Evolutionary conservation across 2,888 invertebrate genomes (phyloP).

Genomic region (Leptopilina syphax): DNA sequence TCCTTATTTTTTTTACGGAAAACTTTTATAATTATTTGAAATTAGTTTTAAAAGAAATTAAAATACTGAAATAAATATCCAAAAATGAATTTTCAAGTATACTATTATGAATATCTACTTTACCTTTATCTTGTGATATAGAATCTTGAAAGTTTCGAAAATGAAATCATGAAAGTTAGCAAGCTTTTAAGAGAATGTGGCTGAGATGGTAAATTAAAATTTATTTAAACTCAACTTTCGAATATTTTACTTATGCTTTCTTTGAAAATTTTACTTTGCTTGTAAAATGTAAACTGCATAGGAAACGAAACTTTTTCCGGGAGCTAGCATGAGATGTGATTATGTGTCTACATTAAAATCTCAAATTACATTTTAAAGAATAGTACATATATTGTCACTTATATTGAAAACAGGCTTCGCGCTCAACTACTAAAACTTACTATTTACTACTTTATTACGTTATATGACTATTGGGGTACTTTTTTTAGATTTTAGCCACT

Average conservation of each 20-base stretch:
- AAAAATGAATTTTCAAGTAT: background rate
- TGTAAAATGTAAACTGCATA: background rate
- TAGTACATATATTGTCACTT: too few species aligned
- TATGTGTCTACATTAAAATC: background rate
- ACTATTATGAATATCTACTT: background rate
- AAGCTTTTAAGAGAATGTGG: conserved; percentile 6
- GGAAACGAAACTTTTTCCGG: background rate
- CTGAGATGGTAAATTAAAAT: background rate
- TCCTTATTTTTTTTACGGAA: background rate
- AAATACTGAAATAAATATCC: background rate
- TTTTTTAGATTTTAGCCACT: too few species aligned
- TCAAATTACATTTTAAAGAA: background rate
- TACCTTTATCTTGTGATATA: background rate
- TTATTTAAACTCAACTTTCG: conserved; percentile 8
- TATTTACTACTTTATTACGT: too few species aligned
- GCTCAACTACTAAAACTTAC: too few species aligned
- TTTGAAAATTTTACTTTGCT: background rate
- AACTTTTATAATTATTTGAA: too few species aligned
- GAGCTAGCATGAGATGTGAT: background rate
- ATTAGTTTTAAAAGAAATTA: background rate
- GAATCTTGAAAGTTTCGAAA: background rate
- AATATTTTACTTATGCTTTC: background rate
- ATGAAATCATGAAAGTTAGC: conserved; percentile 4
- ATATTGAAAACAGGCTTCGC: too few species aligned
- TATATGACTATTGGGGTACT: too few species aligned